Percentiles rank a stretch among this genome's conserved stretches.
phyloP scores from a whole-genome alignment of 2,113 vertebrate species.

The Ancistrus triradiatus region DNA sequence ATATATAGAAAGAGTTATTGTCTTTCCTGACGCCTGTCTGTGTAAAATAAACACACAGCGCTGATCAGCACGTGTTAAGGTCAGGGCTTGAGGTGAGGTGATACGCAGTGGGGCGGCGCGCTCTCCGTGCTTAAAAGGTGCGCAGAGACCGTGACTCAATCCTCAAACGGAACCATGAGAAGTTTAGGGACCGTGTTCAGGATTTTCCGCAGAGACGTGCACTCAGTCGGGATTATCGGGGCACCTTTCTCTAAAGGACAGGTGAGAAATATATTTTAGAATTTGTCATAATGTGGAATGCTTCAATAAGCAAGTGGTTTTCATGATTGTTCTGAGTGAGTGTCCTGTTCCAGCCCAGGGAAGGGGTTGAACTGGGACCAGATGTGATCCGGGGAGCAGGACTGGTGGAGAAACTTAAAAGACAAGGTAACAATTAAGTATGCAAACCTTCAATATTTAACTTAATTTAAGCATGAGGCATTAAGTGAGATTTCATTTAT shows the following conservation, averaged over 20 bases:
- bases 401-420: constrained; percentile 54
- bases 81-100: neutral
- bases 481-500: too few species aligned
- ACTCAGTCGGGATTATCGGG: constrained; percentile 61
- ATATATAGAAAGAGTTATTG: too few species aligned
- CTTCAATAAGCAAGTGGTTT: too few species aligned
- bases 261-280: constrained; percentile 46
- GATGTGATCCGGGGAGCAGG: constrained; percentile 60
- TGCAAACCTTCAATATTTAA: too few species aligned
- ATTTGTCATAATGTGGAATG: too few species aligned
- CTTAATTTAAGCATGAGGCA: too few species aligned
- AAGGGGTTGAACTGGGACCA: constrained; percentile 63
- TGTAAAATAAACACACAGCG: too few species aligned
- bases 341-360: constrained; percentile 49
- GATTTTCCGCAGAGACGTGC: constrained; percentile 16
- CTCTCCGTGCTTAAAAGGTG: neutral
- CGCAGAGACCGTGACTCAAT: neutral
- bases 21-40: too few species aligned
- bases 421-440: constrained; percentile 54
- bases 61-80: too few species aligned
- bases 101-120: neutral
- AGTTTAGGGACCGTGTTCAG: constrained; percentile 23
- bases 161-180: constrained; percentile 37
- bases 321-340: neutral
- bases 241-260: constrained; percentile 69